Evolutionary conservation across 2,113 vertebrate genomes (phyloP), one percentile per base, ranked within the genome.

Genomic region (Paratilapia polleni): DNA sequence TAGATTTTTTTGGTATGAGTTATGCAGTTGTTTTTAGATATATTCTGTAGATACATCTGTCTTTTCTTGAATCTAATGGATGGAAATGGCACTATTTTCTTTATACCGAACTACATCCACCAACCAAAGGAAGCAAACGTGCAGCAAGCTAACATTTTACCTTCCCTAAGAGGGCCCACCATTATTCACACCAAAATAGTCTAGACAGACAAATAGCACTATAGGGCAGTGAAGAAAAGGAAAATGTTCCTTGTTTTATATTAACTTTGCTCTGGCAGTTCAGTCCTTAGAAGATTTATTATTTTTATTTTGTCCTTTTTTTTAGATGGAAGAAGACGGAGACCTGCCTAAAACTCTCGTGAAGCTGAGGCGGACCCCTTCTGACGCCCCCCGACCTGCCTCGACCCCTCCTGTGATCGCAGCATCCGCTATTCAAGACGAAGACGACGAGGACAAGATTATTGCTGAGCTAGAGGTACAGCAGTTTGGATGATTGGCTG

Each of bases 401-500:
- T 98, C 98, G 61, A 98, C 98, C 0, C 98, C 98, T 0, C 98
- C 98, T 4, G 96, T 97, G 89, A 97, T 98, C 77, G 97, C 96
- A 1, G 94, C 97, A n/a, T 98, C 98, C 0, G 97, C 96, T 80
- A 88, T 97, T 36, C 97, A 96, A 0, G 97, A 96, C 6, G 95
- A 98, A 1, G 97, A 99, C 0, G 97, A 98, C 0, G 97, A 99
- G 77, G 98, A 99, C 74, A 95, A 95, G 90, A 99, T 99, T 86
- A 96, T 98, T 0, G 97, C 98, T 0, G 98, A 99, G 93, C 96
- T 99, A 59, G 98, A 99, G 97, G 98, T 99, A 92, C 78, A 13
- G 11, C n/a, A 0, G 6, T n/a, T 13, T 3, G 43, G 66, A 60
- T 2, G 0, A 17, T 11, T 4, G 8, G 26, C 15, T 4, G 66